Conservation (phyloP, 2,888 invertebrate genomes). For the Empis stercorea region DNA sequence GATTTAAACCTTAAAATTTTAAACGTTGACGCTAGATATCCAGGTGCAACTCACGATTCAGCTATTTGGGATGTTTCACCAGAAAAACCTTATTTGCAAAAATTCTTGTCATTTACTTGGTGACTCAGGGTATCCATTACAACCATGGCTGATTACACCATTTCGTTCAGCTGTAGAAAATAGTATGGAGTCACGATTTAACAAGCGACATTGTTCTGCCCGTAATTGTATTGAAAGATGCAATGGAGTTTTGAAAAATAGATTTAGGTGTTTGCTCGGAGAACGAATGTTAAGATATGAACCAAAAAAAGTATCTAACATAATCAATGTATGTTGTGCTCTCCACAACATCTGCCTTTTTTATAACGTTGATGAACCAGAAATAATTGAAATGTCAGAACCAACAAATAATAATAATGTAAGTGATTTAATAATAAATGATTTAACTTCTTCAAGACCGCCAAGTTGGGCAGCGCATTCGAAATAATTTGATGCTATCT, state of each 20-base stretch:
- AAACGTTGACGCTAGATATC: not conserved
- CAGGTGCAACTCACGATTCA: not conserved
- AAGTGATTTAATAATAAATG: too few species aligned
- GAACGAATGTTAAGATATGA: constrained; percentile 6
- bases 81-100: not conserved
- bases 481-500: too few species aligned
- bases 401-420: too few species aligned
- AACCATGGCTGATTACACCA: constrained; percentile 9
- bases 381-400: too few species aligned
- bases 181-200: constrained; percentile 1
- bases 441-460: too few species aligned
- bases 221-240: constrained; percentile 6
- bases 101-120: constrained; percentile 1
- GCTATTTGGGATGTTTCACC: not conserved
- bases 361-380: not conserved
- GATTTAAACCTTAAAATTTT: not conserved
- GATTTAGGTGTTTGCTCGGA: constrained; percentile 6
- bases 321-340: constrained; percentile 7
- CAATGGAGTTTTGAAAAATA: constrained; percentile 5
- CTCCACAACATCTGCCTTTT: constrained; percentile 6
- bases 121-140: constrained; percentile 10
- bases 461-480: too few species aligned
- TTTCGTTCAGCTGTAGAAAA: not conserved
- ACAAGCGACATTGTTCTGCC: constrained; percentile 3
- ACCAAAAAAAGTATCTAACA: constrained; percentile 5